These are phyloP conservation scores for Bos taurus DNA, from an alignment of 2,113 vertebrate species.

Conservation along the genomic window ARS-UCD2.0 NC_037350.1:17556001-17556500, in stretches of 20 bases:
- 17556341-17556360: conserved; percentile 47
- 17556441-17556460: not conserved
- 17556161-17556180: not conserved
- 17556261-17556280: not conserved
- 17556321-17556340: conserved; percentile 18
- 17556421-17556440: not conserved
- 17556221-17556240: not conserved
- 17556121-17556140: not conserved
- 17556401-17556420: not conserved
- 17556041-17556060: conserved; percentile 11
- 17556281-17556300: not conserved
- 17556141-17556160: accelerated
- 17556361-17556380: conserved; percentile 41
- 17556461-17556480: not conserved
- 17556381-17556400: not conserved
- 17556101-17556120: not conserved
- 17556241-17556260: not conserved
- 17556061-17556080: conserved; percentile 20
- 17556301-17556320: conserved; percentile 40
- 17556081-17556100: conserved; percentile 28
- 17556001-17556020: conserved; percentile 42
- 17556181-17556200: not conserved
- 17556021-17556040: not conserved
- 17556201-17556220: not conserved
- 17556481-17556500: not conserved